These are phyloP conservation scores for Drepana arcuata DNA, from an alignment of 1,140 invertebrate species.

Conservation along the genomic window DNA sequence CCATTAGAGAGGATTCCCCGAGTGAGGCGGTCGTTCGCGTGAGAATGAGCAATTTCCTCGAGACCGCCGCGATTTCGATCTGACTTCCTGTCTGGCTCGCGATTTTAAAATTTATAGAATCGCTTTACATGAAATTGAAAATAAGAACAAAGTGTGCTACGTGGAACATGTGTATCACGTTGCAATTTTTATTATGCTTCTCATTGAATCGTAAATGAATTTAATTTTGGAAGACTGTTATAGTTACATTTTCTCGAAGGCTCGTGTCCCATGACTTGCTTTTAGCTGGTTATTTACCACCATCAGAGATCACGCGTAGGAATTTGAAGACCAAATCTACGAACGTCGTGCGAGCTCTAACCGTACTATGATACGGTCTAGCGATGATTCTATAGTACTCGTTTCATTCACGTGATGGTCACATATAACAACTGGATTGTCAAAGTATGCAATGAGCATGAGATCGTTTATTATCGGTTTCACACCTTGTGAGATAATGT, in stretches of 20 bases:
- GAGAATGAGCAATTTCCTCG: constrained; percentile 68
- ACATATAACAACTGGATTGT: too few relatives aligned
- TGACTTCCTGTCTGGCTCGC: constrained; percentile 60
- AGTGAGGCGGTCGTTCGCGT: constrained; percentile 45
- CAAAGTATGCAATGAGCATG: too few relatives aligned
- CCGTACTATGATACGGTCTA: neutral
- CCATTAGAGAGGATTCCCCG: constrained; percentile 53
- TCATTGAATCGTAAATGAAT: neutral
- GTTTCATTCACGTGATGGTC: too few relatives aligned
- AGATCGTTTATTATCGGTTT: neutral
- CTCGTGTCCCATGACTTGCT: neutral
- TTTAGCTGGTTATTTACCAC: neutral
- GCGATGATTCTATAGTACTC: neutral
- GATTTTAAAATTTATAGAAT: constrained; percentile 67
- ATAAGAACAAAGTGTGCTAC: constrained; percentile 34
- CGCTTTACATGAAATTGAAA: constrained; percentile 57
- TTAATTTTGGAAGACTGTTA: neutral
- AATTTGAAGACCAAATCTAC: too few relatives aligned
- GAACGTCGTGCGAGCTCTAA: too few relatives aligned
- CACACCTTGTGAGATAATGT: neutral
- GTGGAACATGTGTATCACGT: constrained; percentile 6
- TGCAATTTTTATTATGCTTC: neutral
- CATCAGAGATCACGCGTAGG: too few relatives aligned
- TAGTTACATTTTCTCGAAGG: neutral
- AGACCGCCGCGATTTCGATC: constrained; percentile 62